Evolutionary conservation across 1,140 invertebrate genomes (phyloP).

Genomic region (Luehdorfia chinensis): DNA sequence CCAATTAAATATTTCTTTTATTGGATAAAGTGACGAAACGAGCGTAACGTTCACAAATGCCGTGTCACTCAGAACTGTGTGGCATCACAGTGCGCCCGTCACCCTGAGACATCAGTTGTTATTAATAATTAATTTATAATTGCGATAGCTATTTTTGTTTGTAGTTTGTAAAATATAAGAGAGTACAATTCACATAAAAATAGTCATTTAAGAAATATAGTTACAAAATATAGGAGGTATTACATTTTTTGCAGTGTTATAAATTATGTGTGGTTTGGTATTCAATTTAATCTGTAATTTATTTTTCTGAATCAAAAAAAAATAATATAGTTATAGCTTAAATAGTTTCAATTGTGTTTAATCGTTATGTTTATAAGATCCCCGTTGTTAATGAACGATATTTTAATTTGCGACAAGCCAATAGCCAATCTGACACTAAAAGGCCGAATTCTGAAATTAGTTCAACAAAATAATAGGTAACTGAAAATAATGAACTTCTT

Average conservation of each 20-base stretch:
- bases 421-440: conserved; percentile 34
- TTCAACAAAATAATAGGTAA: conserved; percentile 21
- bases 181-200: not conserved
- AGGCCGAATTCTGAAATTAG: conserved; percentile 20
- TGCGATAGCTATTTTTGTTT: no score
- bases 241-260: not conserved
- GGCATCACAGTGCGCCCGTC: no score
- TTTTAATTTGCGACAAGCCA: not conserved
- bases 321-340: no score
- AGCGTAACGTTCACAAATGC: no score
- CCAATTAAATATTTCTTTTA: no score
- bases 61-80: no score
- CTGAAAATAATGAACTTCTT: conserved; percentile 42
- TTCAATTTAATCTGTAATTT: no score
- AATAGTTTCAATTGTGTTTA: no score
- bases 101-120: no score
- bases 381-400: not conserved
- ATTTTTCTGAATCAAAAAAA: not conserved
- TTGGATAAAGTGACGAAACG: no score
- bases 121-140: no score
- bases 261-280: no score
- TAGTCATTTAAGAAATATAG: conserved; percentile 1
- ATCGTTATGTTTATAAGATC: not conserved
- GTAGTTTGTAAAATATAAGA: not conserved
- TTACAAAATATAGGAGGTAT: conserved; percentile 15